phyloP scores from a whole-genome alignment of 2,797 vertebrate genomes.

The Enteromius treurensis region DNA sequence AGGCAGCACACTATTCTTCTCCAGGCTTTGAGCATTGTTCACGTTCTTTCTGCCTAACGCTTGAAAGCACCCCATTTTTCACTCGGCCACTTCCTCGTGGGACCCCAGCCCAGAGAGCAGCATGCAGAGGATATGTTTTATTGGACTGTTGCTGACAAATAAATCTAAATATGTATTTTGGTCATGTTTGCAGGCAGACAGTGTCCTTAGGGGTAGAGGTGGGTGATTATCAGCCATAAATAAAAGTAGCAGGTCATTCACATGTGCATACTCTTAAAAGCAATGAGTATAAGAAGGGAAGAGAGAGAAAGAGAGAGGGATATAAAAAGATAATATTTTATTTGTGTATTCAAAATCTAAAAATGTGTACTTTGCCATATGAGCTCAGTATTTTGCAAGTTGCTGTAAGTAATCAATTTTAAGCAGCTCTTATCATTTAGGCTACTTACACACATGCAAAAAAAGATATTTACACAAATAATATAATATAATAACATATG shows the following conservation, averaged over 20 bases:
- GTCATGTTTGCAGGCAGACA: conserved; percentile 77
- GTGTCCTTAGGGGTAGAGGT: conserved; percentile 71
- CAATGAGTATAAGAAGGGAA: conserved; percentile 68
- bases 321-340: neutral
- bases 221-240: conserved; percentile 82
- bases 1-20: conserved; percentile 54
- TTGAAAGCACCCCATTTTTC: conserved; percentile 83
- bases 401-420: neutral
- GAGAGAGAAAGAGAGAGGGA: conserved; percentile 49
- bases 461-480: neutral
- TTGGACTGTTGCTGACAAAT: conserved; percentile 84
- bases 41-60: conserved; percentile 80
- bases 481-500: too few species aligned
- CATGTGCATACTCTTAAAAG: conserved; percentile 71
- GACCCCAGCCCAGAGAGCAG: conserved; percentile 76
- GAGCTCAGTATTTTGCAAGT: neutral
- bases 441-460: neutral
- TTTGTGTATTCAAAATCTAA: conserved; percentile 9
- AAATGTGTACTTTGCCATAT: neutral
- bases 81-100: conserved; percentile 74
- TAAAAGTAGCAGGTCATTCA: conserved; percentile 75
- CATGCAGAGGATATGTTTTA: conserved; percentile 82
- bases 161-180: conserved; percentile 86
- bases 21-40: conserved; percentile 78
- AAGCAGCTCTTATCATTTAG: neutral